These are phyloP conservation scores for Monopterus albus DNA, from an alignment of 2,113 vertebrate genomes.

Conservation along the genomic window DNA sequence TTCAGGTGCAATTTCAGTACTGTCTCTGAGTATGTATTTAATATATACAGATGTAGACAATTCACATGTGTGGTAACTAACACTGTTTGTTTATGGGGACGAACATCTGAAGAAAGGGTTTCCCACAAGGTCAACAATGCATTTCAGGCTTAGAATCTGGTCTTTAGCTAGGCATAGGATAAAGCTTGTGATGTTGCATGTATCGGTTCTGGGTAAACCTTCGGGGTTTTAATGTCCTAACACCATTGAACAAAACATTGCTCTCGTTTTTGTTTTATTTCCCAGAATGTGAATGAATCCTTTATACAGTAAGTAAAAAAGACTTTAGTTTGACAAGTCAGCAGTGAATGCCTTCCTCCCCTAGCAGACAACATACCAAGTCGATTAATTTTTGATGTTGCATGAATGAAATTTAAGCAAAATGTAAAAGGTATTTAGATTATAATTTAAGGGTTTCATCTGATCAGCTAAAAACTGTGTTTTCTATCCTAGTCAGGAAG, in stretches of 20 bases:
- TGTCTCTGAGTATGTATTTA: neutral
- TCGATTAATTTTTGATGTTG: neutral
- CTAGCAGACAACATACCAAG: neutral
- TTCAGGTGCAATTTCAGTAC: neutral
- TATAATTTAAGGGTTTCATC: neutral
- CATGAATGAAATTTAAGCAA: too few relatives aligned
- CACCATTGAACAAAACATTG: too few relatives aligned
- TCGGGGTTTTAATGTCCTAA: too few relatives aligned
- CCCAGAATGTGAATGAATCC: neutral
- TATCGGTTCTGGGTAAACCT: too few relatives aligned
- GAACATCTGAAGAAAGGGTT: too few relatives aligned
- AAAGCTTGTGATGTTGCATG: too few relatives aligned
- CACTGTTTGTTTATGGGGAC: too few relatives aligned
- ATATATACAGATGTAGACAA: neutral
- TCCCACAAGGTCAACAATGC: too few relatives aligned
- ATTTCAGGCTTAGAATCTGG: too few relatives aligned
- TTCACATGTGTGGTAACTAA: neutral
- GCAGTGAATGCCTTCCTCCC: neutral
- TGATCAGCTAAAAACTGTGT: neutral
- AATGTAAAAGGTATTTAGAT: too few relatives aligned
- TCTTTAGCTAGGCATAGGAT: too few relatives aligned
- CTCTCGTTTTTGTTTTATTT: neutral
- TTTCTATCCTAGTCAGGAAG: conserved; percentile 12
- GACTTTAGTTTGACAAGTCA: neutral
- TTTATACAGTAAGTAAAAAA: too few relatives aligned